Conservation (phyloP, 2,113 vertebrate genomes). For the Antigone vipio region DNA sequence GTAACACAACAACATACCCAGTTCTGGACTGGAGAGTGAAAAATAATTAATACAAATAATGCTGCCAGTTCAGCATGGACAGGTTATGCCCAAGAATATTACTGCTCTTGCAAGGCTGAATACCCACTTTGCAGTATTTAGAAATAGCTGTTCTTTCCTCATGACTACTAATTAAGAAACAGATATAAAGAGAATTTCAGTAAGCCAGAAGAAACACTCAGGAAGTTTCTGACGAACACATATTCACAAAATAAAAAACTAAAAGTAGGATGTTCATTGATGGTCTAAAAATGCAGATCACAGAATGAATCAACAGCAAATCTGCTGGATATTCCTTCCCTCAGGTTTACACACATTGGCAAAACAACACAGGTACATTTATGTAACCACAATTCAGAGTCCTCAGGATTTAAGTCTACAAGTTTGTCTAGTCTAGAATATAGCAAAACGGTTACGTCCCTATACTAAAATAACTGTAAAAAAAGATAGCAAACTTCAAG, state of each 20-base stretch:
- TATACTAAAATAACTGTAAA: neutral
- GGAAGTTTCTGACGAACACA: neutral
- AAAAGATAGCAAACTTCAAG: neutral
- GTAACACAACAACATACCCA: neutral
- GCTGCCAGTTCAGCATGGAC: slow-evolving; percentile 7
- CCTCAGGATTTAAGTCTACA: neutral
- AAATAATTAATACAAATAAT: slow-evolving; percentile 54
- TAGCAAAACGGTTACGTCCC: neutral
- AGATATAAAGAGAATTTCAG: slow-evolving; percentile 19
- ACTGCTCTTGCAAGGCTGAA: slow-evolving; percentile 16
- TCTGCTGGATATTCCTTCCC: neutral
- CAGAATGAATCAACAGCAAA: neutral
- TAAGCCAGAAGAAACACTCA: neutral
- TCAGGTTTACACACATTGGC: neutral
- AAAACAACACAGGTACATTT: neutral
- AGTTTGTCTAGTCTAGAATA: neutral
- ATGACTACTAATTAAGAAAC: slow-evolving; percentile 47
- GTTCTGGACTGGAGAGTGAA: neutral
- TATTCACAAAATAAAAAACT: neutral
- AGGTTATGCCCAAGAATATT: slow-evolving; percentile 28
- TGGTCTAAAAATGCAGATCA: neutral
- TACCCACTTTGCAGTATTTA: neutral
- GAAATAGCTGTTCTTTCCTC: neutral
- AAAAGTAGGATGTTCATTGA: neutral
- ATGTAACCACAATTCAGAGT: neutral